These are phyloP conservation scores for Saturnia pavonia DNA, from an alignment of 2,888 invertebrate species.

Conservation along the genomic window DNA sequence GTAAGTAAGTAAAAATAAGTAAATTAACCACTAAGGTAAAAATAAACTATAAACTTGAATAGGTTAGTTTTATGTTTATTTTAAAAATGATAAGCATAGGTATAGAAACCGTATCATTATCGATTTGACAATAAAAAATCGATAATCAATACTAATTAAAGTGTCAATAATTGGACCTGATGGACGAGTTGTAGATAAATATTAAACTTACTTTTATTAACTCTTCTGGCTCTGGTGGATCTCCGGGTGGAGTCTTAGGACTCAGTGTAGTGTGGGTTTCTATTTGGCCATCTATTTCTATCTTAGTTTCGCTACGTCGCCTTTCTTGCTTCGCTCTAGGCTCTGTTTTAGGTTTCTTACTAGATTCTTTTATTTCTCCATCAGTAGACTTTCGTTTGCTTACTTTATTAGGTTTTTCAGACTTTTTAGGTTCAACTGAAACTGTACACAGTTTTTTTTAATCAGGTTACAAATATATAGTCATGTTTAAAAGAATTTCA, in stretches of 20 bases:
- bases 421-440: slow-evolving; percentile 72
- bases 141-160: too few species aligned
- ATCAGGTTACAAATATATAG: background rate
- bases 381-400: slow-evolving; percentile 64
- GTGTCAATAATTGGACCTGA: too few species aligned
- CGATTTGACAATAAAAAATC: too few species aligned
- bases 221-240: slow-evolving; percentile 96
- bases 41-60: too few species aligned
- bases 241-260: slow-evolving; percentile 90
- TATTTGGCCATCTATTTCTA: slow-evolving; percentile 86
- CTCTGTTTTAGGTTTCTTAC: slow-evolving; percentile 72
- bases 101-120: too few species aligned
- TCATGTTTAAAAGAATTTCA: too few species aligned
- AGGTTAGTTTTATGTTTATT: too few species aligned
- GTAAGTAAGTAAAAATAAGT: too few species aligned
- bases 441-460: slow-evolving; percentile 21
- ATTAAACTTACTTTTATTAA: slow-evolving; percentile 85
- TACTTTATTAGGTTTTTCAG: slow-evolving; percentile 50
- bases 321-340: slow-evolving; percentile 55
- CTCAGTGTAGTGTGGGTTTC: slow-evolving; percentile 90
- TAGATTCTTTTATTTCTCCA: slow-evolving; percentile 57
- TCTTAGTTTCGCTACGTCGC: slow-evolving; percentile 70
- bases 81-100: too few species aligned
- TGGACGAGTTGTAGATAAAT: background rate
- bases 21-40: too few species aligned